Conservation (phyloP, 2,797 vertebrate genomes). For the Manis javanica region DNA sequence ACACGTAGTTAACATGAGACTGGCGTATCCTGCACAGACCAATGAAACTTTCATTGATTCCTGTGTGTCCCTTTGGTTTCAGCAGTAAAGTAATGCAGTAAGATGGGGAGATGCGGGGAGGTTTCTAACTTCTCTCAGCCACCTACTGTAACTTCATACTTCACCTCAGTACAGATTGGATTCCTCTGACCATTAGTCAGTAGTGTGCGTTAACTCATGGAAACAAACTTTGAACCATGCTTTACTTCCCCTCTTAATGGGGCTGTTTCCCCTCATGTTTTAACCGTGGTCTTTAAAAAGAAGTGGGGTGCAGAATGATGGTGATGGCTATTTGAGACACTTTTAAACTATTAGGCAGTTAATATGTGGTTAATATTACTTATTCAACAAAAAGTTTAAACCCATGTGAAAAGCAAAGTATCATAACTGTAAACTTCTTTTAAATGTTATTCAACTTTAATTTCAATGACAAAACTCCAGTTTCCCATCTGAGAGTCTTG, state of each 20-base stretch:
- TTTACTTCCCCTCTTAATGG: conserved; percentile 70
- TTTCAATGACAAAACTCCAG: conserved; percentile 36
- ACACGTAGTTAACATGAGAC: not conserved
- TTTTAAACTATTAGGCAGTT: conserved; percentile 69
- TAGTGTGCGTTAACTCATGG: conserved; percentile 64
- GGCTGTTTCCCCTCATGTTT: conserved; percentile 69
- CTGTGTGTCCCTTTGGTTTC: not conserved
- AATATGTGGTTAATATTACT: conserved; percentile 64
- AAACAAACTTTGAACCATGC: conserved; percentile 45
- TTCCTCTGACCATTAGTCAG: conserved; percentile 60
- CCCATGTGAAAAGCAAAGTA: conserved; percentile 9
- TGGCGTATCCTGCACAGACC: not conserved
- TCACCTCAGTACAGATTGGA: not conserved
- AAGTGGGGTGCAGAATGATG: conserved; percentile 55
- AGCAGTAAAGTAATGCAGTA: not conserved
- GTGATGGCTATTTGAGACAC: conserved; percentile 61
- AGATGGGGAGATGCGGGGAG: too few species aligned
- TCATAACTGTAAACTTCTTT: conserved; percentile 53
- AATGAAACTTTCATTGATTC: conserved; percentile 55
- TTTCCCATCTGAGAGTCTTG: conserved; percentile 48
- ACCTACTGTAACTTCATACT: not conserved
- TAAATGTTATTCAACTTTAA: conserved; percentile 49
- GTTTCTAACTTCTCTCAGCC: not conserved
- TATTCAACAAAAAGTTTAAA: conserved; percentile 70
- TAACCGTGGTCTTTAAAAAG: conserved; percentile 72